Percentiles rank a stretch among this genome's conserved stretches.
These are phyloP conservation scores for Agrotis segetum DNA, from an alignment of 2,888 invertebrate species.

Conservation along the genomic window DNA sequence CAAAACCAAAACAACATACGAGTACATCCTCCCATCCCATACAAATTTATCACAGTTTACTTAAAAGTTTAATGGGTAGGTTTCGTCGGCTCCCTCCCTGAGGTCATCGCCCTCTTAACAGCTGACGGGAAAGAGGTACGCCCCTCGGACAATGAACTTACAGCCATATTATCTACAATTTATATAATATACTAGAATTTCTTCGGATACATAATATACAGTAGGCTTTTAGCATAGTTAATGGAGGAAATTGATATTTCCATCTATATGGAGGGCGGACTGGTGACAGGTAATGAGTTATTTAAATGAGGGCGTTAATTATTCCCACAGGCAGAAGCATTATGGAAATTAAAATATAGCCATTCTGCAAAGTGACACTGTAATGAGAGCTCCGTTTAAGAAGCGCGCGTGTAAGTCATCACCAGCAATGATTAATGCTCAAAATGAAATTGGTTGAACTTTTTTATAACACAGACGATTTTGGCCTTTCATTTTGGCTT, in stretches of 20 bases:
- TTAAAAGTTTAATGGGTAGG: slow-evolving; percentile 62
- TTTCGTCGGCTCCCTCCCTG: slow-evolving; percentile 58
- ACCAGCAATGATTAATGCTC: slow-evolving; percentile 12
- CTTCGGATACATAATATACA: slow-evolving; percentile 19
- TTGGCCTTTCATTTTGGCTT: not conserved
- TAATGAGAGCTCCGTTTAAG: slow-evolving; percentile 31
- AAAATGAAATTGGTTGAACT: not conserved
- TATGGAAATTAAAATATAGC: slow-evolving; percentile 26
- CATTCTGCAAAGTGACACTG: slow-evolving; percentile 6
- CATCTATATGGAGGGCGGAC: slow-evolving; percentile 9
- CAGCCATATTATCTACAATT: slow-evolving; percentile 60
- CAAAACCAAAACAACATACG: slow-evolving; percentile 26
- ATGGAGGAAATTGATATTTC: slow-evolving; percentile 49
- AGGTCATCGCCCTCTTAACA: slow-evolving; percentile 83
- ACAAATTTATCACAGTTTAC: slow-evolving; percentile 52
- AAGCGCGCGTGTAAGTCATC: slow-evolving; percentile 26
- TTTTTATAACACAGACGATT: not conserved
- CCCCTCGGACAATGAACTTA: slow-evolving; percentile 80
- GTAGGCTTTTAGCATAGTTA: slow-evolving; percentile 56
- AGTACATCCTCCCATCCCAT: slow-evolving; percentile 34
- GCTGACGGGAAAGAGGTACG: slow-evolving; percentile 82
- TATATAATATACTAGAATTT: slow-evolving; percentile 56
- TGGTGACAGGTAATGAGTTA: slow-evolving; percentile 34
- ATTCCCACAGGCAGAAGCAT: slow-evolving; percentile 21
- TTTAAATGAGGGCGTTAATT: slow-evolving; percentile 43